phyloP scores from a whole-genome alignment of 1,140 invertebrate genomes.

The Pissodes strobi region DNA sequence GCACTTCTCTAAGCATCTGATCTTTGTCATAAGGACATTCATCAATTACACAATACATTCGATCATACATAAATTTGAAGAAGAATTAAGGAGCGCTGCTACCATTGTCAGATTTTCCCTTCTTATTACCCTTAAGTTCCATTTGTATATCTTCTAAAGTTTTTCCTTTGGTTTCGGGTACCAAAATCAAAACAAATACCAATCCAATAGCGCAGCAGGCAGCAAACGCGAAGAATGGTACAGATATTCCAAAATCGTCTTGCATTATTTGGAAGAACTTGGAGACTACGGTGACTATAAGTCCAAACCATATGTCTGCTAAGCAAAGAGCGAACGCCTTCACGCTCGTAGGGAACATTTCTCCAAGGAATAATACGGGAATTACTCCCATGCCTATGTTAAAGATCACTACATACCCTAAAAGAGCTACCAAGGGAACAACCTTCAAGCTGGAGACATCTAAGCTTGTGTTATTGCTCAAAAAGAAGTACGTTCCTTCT shows the following conservation, averaged over 20 bases:
- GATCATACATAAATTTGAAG: no score
- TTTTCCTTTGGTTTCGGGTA: constrained; percentile 87
- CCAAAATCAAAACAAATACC: constrained; percentile 65
- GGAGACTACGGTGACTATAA: constrained; percentile 74
- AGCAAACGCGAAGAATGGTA: constrained; percentile 76
- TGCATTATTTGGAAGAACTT: constrained; percentile 72
- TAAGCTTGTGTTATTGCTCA: constrained; percentile 55
- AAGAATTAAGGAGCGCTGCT: no score
- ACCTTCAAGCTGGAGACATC: constrained; percentile 36
- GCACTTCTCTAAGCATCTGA: no score
- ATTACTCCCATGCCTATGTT: constrained; percentile 73
- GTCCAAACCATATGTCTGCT: constrained; percentile 70
- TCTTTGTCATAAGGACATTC: no score
- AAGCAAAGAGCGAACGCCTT: constrained; percentile 72
- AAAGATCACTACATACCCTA: constrained; percentile 72
- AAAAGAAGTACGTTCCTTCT: constrained; percentile 65
- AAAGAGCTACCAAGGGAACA: constrained; percentile 69
- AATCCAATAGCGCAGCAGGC: constrained; percentile 66
- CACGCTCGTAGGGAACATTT: constrained; percentile 73
- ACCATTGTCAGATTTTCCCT: no score
- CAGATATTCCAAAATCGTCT: constrained; percentile 65
- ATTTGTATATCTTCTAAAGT: constrained; percentile 63
- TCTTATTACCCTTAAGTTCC: constrained; percentile 40
- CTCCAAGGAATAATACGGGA: constrained; percentile 72
- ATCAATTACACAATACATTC: no score